Conservation (phyloP, 2,797 vertebrate species). For the Coregonus suidteri region DNA sequence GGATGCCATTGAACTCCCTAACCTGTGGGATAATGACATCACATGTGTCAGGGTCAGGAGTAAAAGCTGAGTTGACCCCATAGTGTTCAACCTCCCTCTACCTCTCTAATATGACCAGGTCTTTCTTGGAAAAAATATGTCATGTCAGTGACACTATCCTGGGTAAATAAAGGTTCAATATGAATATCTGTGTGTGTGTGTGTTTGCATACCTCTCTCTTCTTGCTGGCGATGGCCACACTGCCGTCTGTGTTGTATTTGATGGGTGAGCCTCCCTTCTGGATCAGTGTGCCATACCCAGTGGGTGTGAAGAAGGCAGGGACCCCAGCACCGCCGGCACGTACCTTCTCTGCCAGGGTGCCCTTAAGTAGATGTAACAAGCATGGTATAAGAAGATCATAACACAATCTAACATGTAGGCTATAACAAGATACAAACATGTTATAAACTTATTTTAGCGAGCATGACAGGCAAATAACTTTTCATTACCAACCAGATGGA, state of each 20-base stretch:
- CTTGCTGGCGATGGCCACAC: slow-evolving; percentile 87
- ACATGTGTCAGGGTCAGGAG: not conserved
- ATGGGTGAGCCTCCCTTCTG: slow-evolving; percentile 94
- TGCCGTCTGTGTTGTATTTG: slow-evolving; percentile 93
- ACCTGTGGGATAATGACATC: slow-evolving; percentile 73
- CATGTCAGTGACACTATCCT: not conserved
- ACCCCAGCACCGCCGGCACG: slow-evolving; percentile 94
- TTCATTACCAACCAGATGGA: too few species aligned
- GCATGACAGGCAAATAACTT: slow-evolving; percentile 44
- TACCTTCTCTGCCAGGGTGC: slow-evolving; percentile 92
- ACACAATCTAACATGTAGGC: too few species aligned
- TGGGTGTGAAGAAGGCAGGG: slow-evolving; percentile 95
- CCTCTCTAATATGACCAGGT: not conserved
- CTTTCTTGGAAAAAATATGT: not conserved
- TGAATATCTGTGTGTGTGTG: not conserved
- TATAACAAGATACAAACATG: too few species aligned
- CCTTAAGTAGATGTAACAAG: slow-evolving; percentile 70
- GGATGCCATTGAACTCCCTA: slow-evolving; percentile 86
- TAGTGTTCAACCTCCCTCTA: not conserved
- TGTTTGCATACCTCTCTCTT: slow-evolving; percentile 81
- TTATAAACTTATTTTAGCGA: too few species aligned
- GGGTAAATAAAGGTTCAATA: not conserved
- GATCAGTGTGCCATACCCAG: slow-evolving; percentile 93
- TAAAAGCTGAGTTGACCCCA: not conserved
- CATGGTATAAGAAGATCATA: not conserved